A percentile compares a stretch with the other conserved stretches of the same genome.
Evolutionary conservation across 2,888 invertebrate species (phyloP).

Genomic region (Capitulum mitella): DNA sequence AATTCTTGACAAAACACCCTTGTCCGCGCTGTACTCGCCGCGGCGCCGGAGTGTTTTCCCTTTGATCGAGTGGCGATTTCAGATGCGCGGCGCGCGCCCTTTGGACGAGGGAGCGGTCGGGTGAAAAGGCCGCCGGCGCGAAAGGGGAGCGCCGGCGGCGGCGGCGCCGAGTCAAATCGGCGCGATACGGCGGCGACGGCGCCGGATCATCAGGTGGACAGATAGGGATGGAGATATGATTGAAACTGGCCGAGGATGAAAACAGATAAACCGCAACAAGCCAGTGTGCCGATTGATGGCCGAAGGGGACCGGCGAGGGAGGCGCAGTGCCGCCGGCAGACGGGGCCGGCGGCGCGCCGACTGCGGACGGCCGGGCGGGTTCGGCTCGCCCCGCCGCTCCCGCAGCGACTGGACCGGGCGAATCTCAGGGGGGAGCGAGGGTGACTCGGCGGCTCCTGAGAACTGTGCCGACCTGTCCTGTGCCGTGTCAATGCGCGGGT

Average conservation of each 20-base stretch:
- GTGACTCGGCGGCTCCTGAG: too few species aligned
- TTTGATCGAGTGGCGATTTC: constrained; percentile 23
- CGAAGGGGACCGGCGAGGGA: background rate
- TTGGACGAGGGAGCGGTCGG: constrained; percentile 10
- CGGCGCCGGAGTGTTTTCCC: background rate
- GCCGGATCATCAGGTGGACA: constrained; percentile 18
- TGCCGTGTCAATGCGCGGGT: too few species aligned
- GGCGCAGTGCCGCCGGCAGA: background rate
- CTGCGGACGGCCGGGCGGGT: too few species aligned
- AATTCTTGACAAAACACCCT: constrained; percentile 24
- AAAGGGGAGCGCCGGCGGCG: background rate
- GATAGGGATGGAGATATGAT: constrained; percentile 23
- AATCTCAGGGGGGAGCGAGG: too few species aligned
- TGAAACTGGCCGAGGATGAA: constrained; percentile 8
- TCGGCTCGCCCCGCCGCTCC: too few species aligned
- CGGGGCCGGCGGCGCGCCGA: too few species aligned
- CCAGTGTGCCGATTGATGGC: background rate
- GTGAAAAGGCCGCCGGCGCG: background rate
- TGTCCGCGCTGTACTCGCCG: background rate
- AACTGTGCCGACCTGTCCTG: too few species aligned
- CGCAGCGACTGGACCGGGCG: too few species aligned
- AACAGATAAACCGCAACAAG: constrained; percentile 24
- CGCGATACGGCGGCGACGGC: background rate
- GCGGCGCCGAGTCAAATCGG: background rate
- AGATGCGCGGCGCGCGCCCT: constrained; percentile 14